Base-by-base conservation (phyloP, 2,113 vertebrate species). In the Vombatus ursinus region DNA sequence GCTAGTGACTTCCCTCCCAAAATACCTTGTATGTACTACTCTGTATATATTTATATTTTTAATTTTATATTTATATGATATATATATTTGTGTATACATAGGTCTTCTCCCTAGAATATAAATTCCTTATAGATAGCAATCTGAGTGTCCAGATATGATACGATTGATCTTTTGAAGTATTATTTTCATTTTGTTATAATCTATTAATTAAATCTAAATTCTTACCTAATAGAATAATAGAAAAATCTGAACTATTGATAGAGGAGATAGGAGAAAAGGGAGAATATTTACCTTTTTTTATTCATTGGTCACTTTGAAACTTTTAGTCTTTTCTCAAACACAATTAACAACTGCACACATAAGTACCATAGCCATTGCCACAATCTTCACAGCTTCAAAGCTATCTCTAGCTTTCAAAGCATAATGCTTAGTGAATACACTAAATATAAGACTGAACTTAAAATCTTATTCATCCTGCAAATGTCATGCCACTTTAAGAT, bases 381-480 rank as follows among this genome's bases (percentile, higher is more conserved):
- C 89, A 98, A 97, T 51, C 95, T 61, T 97, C 96, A 92, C 84
- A 61, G 10, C 57, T 31, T 61, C 57, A 61, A 28, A 61, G 57
- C 57, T 61, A 61, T 31, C 9, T 61, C 57, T 10, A 68, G 96
- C 92, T 97, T 97, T 57, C 96, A 96, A 98, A 94, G 91, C 94
- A 89, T 52, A 97, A 95, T 93, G 94, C 90, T 95, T 49, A 96
- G 96, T 97, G 96, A 96, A 89, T 91, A 94, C 52, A 25, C 95
- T 94, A 97, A 97, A 89, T 96, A 98, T 98, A 98, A 98, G 97
- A 90, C 94, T 97, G 97, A 96, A 96, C 98, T 98, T 96, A 95
- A 98, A 98, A 98, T 97, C 96, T 96, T 96, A 98, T 98, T 98
- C 97, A 95, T 97, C 53, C 92, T 96, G 91, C 97, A 98, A 98